These are phyloP conservation scores for Athalia circularis DNA, from an alignment of 2,888 invertebrate genomes.

Conservation along the genomic window DNA sequence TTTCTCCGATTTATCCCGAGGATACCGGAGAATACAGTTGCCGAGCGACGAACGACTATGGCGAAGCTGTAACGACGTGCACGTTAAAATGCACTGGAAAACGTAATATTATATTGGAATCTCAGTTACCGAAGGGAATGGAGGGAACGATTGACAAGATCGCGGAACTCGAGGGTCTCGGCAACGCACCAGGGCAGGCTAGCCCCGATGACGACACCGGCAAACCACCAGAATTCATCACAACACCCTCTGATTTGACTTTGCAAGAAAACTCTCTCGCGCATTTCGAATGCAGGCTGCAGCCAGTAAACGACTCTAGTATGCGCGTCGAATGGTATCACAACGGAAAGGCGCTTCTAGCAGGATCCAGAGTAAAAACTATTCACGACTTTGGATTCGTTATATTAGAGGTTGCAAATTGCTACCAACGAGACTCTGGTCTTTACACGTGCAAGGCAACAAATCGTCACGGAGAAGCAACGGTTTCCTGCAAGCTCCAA, in stretches of 20 bases:
- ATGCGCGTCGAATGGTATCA: slow-evolving; percentile 99
- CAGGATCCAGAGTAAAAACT: slow-evolving; percentile 95
- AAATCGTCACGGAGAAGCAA: slow-evolving; percentile 93
- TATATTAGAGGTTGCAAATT: slow-evolving; percentile 95
- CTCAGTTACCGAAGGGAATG: slow-evolving; percentile 94
- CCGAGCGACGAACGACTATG: slow-evolving; percentile 91
- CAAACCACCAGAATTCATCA: slow-evolving; percentile 92
- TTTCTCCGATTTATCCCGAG: slow-evolving; percentile 97
- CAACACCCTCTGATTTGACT: slow-evolving; percentile 89
- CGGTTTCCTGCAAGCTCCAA: slow-evolving; percentile 90
- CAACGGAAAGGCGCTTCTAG: slow-evolving; percentile 93
- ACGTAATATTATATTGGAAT: slow-evolving; percentile 92
- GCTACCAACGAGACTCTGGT: slow-evolving; percentile 95
- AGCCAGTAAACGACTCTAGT: slow-evolving; percentile 93
- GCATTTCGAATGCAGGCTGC: slow-evolving; percentile 93
- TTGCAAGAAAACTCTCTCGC: slow-evolving; percentile 92
- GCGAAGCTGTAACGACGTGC: slow-evolving; percentile 93
- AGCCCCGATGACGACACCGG: slow-evolving; percentile 88
- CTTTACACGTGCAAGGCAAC: slow-evolving; percentile 95
- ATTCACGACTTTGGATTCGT: slow-evolving; percentile 99
- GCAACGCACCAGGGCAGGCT: slow-evolving; percentile 80
- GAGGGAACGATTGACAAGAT: slow-evolving; percentile 95
- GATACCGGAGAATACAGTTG: slow-evolving; percentile 96
- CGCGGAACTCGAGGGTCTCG: slow-evolving; percentile 92
- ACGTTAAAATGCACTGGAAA: slow-evolving; percentile 94